phyloP scores from a whole-genome alignment of 2,113 vertebrate genomes.

The Mustelus asterias region DNA sequence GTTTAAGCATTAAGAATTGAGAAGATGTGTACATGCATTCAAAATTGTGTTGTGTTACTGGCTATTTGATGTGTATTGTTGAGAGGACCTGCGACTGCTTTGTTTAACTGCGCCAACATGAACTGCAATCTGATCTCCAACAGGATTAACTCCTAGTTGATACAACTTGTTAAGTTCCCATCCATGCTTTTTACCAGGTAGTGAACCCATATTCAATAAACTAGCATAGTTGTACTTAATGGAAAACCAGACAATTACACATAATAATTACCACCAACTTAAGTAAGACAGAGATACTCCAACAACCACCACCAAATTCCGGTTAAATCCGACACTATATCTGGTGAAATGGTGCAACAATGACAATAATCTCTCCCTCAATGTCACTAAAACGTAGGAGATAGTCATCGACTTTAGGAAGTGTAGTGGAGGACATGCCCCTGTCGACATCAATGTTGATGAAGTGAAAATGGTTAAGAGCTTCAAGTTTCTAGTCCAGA shows the following conservation, averaged over 20 bases:
- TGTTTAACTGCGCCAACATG: background rate
- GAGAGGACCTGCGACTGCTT: background rate
- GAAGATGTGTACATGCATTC: background rate
- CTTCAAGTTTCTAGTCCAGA: too few relatives aligned
- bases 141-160: background rate
- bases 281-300: background rate
- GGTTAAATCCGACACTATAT: background rate
- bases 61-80: background rate
- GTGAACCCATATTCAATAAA: background rate
- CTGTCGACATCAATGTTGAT: too few relatives aligned
- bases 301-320: background rate
- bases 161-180: background rate
- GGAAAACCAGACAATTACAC: background rate
- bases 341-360: too few relatives aligned
- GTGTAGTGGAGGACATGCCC: too few relatives aligned
- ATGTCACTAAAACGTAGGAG: too few relatives aligned
- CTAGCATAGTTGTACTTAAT: background rate
- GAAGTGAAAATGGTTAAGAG: too few relatives aligned
- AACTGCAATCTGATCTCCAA: background rate
- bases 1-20: background rate
- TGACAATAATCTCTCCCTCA: too few relatives aligned
- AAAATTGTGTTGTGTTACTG: background rate
- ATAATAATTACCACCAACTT: background rate
- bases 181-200: background rate
- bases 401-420: too few relatives aligned